Evolutionary conservation across 2,797 vertebrate species (phyloP), one percentile per base, ranked within the genome.

Genomic region (Lepus oiostolus): DNA sequence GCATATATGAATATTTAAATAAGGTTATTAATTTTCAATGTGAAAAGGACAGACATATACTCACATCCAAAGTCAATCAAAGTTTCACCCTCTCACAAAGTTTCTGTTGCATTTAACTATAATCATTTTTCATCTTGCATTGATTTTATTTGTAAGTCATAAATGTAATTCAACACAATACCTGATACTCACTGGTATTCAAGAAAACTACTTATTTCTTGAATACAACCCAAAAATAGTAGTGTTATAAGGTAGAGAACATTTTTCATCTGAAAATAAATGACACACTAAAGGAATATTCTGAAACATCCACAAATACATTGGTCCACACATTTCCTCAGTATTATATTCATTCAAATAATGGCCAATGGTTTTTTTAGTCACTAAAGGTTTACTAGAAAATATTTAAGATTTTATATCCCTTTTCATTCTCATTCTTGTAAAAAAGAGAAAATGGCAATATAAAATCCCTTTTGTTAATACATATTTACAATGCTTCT

Each of bases 191-290:
- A 54, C 38, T 80, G 85, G 68, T 95, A 84, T 90, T 96, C 85
- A 85, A 84, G 90, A 91, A 81, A 96, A 97, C 93, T 95, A 1
- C 96, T 92, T 95, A 96, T 63, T 97, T 97, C 94, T 82, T 94
- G 77, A 97, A 85, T 94, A 97, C 96, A 95, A 80, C 82, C 74
- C 97, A 97, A 96, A 95, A 82, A 30, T 42, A 67, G 71, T 76
- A 86, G 89, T 90, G 93, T 67, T 90, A 96, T 93, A 96, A 94
- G 30, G 85, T 97, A 97, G 82, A 94, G 80, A 92, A 94, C 62
- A 85, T 97, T 98, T 97, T 98, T 97, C 95, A 97, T 96, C 91
- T 94, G 95, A 81, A 74, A 89, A 97, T 94, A 98, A 97, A 97
- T 95, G 93, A 96, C 91, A 71, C 97, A 85, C 90, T 97, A 96